These are phyloP conservation scores for Falco cherrug DNA, from an alignment of 2,797 vertebrate genomes.

Conservation along the genomic window DNA sequence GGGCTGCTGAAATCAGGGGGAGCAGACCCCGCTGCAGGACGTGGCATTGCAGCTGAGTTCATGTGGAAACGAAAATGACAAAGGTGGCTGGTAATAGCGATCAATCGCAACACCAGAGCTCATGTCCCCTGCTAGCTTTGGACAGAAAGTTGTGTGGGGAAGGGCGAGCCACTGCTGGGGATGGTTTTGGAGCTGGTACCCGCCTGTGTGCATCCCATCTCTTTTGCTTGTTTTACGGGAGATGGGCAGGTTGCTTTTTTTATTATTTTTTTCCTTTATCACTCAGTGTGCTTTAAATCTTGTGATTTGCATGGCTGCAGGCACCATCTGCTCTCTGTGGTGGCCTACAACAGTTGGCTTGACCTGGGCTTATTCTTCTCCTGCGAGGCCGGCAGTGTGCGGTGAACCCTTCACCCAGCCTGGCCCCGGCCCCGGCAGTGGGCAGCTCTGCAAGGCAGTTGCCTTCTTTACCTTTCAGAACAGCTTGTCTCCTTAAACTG, in stretches of 20 bases:
- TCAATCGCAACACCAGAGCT: not conserved
- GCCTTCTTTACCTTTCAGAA: not conserved
- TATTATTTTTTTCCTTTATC: not conserved
- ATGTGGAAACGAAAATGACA: not conserved
- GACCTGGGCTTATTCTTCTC: constrained; percentile 30
- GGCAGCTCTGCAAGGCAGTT: not conserved
- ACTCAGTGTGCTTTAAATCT: not conserved
- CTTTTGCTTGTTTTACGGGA: not conserved
- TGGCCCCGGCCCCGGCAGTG: not conserved
- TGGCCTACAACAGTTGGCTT: constrained; percentile 29
- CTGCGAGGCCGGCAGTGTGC: not conserved
- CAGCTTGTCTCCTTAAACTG: not conserved
- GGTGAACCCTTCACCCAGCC: not conserved
- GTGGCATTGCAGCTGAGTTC: not conserved
- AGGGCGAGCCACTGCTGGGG: not conserved
- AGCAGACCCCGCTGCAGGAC: not conserved
- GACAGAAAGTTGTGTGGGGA: not conserved
- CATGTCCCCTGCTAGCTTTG: not conserved
- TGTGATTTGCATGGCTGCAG: constrained; percentile 35
- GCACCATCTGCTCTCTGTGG: constrained; percentile 34
- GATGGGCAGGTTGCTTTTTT: not conserved
- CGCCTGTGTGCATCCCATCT: accelerated
- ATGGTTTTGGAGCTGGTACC: not conserved
- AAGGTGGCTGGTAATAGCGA: not conserved
- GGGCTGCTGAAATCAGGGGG: not conserved